phyloP scores from a whole-genome alignment of 2,888 invertebrate species.

The Xylota sylvarum region DNA sequence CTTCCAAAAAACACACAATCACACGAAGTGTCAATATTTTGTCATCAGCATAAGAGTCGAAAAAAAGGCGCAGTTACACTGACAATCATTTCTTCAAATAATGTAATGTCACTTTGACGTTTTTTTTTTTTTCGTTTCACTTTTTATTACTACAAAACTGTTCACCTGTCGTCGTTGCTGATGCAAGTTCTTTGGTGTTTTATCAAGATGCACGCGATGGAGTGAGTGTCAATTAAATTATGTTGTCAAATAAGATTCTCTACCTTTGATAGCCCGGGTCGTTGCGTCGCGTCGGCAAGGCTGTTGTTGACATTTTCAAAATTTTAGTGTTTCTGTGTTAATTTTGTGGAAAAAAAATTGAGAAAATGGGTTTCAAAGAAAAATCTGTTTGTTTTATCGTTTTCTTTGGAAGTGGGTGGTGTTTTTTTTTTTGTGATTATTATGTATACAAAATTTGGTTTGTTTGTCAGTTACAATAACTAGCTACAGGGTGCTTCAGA shows the following conservation, averaged over 20 bases:
- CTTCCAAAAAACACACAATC: slow-evolving; percentile 12
- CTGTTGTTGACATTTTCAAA: slow-evolving; percentile 32
- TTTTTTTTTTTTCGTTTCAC: slow-evolving; percentile 3
- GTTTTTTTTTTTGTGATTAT: slow-evolving; percentile 1
- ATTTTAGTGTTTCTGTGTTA: slow-evolving; percentile 39
- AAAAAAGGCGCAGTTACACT: slow-evolving; percentile 41
- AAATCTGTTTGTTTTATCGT: slow-evolving; percentile 8
- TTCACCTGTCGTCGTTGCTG: slow-evolving; percentile 40
- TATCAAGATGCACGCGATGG: slow-evolving; percentile 11
- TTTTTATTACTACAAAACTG: slow-evolving; percentile 9
- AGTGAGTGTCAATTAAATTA: slow-evolving; percentile 54
- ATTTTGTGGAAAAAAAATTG: slow-evolving; percentile 49
- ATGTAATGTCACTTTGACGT: slow-evolving; percentile 48
- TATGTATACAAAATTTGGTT: background rate
- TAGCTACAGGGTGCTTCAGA: background rate
- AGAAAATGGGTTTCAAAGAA: slow-evolving; percentile 5
- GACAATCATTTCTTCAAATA: slow-evolving; percentile 44
- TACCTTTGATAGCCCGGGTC: slow-evolving; percentile 35
- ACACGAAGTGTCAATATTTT: slow-evolving; percentile 60
- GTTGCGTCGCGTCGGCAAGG: no score
- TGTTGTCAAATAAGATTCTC: slow-evolving; percentile 49
- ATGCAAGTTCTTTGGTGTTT: slow-evolving; percentile 18
- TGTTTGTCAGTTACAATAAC: background rate
- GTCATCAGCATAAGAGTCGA: slow-evolving; percentile 13
- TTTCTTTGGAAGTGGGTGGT: slow-evolving; percentile 18